Base-by-base conservation (phyloP, 2,797 vertebrate genomes). In the Platalea minor region DNA sequence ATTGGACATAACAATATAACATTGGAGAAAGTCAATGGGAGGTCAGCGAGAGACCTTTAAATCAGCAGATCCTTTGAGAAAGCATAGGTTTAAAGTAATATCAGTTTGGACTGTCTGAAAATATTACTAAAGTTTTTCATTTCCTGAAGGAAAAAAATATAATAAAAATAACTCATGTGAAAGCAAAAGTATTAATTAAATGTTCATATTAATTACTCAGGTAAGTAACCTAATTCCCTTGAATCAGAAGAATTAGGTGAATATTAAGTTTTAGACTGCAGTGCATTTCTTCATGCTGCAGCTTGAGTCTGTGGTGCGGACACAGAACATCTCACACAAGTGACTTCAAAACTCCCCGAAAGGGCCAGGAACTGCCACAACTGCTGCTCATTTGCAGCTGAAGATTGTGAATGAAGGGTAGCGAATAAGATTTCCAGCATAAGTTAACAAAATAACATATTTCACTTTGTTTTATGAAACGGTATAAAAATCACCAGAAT, bases 171-270 rank as follows among this genome's bases (percentile, higher is more conserved):
- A 63, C 5, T 48, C 7, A 5, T 0, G 5, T 89, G 67, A 92
- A 92, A 85, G 21, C 5, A 91, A 96, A 89, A 74, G 33, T 89
- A 37, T 86, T 91, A 89, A 92, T 96, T 92, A 91, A 79, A 41
- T 7, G 26, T 57, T 86, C 21, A 35, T 83, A 41, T 53, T 91
- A 91, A 78, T 91, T 89, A 56, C 50, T 86, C 41, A 81, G 86
- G 46, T 85, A 75, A 83, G 48, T 76, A 89, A 60, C 2, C 1
- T 60, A 82, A 85, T 70, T 87, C 35, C 20, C 51, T 68, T 74
- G 91, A 79, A 79, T 63, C 56, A 82, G 63, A 65, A 18, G 37
- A 93, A 82, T 75, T 61, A 68, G 48, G 13, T 70, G 50, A 86
- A 33, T 84, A 87, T 74, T 76, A 76, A 60, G 3, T 77, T 88